Evolutionary conservation across 2,888 invertebrate genomes (phyloP), one percentile per base, ranked within the genome.

Genomic region (Meganola albula): DNA sequence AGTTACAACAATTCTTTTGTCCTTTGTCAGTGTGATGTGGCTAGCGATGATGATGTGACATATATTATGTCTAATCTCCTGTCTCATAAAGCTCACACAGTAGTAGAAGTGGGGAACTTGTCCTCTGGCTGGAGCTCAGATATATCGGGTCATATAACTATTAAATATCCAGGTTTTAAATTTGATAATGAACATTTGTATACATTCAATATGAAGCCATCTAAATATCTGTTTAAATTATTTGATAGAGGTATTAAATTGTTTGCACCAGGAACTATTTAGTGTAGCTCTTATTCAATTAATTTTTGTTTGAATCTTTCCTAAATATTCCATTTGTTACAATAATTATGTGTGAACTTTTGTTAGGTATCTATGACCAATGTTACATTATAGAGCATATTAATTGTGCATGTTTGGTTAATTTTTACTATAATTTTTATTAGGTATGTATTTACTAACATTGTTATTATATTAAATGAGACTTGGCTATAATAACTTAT

Each of bases 241-340:
- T 89, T 89, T 67, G 93, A 93, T 67, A 89, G 91, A 60, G 92
- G 92, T 56, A 89, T 93, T 2, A 92, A 91, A 65, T 86, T 93
- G 24, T 91, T 92, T 66, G 89, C 90, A 46, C 92, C 92, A 1
- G 93, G 93, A 22, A 87, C 76, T n/a, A 71, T 83, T 23, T 73
- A 49, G 56, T 27, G 12, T n/a, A n/a, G n/a, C n/a, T n/a, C n/a
- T n/a, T n/a, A n/a, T n/a, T n/a, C n/a, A n/a, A n/a, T n/a, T n/a
- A n/a, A n/a, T n/a, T n/a, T n/a, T n/a, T n/a, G n/a, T n/a, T n/a
- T n/a, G n/a, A n/a, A n/a, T n/a, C n/a, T n/a, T n/a, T n/a, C n/a
- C n/a, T n/a, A n/a, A n/a, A n/a, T n/a, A n/a, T n/a, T n/a, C n/a
- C n/a, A n/a, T 24, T 24, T 24, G 12, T 24, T 33, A 16, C 4